phyloP scores from a whole-genome alignment of 1,140 invertebrate genomes.

The Ips nitidus region DNA sequence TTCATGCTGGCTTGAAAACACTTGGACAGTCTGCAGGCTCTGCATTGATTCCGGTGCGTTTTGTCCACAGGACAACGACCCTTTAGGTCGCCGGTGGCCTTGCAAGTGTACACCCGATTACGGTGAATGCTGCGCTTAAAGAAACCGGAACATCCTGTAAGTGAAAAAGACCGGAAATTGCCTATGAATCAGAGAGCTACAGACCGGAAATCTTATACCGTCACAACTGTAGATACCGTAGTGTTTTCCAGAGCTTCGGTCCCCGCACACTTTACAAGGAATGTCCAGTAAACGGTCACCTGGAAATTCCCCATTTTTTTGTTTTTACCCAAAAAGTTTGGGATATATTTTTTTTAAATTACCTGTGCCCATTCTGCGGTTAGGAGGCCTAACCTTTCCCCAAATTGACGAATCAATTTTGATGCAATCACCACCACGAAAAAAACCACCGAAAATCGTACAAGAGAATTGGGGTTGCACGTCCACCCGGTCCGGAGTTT shows the following conservation, averaged over 20 bases:
- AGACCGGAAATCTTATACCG: constrained; percentile 62
- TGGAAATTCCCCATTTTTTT: constrained; percentile 48
- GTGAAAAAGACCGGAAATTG: neutral
- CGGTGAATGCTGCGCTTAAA: constrained; percentile 96
- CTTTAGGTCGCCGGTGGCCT: constrained; percentile 89
- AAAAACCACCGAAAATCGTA: constrained; percentile 12
- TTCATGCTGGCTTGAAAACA: constrained; percentile 98
- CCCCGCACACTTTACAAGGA: constrained; percentile 94
- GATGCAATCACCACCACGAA: constrained; percentile 20
- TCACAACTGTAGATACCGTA: constrained; percentile 98
- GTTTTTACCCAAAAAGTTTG: neutral
- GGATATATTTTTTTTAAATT: constrained; percentile 10
- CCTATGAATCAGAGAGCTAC: neutral
- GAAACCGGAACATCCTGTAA: constrained; percentile 90
- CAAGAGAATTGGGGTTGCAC: constrained; percentile 5
- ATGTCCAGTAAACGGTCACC: constrained; percentile 93
- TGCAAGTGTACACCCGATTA: constrained; percentile 94
- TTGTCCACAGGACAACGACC: constrained; percentile 95
- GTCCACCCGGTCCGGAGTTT: constrained; percentile 21
- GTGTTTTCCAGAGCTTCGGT: constrained; percentile 94
- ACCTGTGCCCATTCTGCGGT: constrained; percentile 53
- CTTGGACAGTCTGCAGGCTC: constrained; percentile 93
- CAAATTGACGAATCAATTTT: constrained; percentile 53
- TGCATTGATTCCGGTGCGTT: constrained; percentile 95
- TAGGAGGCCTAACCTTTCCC: constrained; percentile 49